Evolutionary conservation across 1,140 invertebrate species (phyloP).

Genomic region (Phenacoccus solenopsis): DNA sequence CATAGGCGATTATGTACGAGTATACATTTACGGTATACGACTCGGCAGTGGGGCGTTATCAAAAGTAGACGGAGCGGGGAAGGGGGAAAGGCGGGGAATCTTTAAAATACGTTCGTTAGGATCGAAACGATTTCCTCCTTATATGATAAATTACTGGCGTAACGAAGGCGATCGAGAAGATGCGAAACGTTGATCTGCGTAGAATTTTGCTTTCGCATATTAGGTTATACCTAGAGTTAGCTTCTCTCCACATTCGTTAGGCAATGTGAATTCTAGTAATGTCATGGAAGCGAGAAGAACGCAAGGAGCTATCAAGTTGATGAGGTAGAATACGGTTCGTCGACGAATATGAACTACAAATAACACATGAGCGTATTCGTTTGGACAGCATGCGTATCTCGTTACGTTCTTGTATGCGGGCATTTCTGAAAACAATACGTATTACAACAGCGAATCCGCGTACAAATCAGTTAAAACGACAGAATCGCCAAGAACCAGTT

Average conservation of each 20-base stretch:
- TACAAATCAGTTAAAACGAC: neutral
- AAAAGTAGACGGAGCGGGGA: too few species aligned
- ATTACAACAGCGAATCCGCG: conserved; percentile 1
- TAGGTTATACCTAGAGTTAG: conserved; percentile 44
- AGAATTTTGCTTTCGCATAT: too few species aligned
- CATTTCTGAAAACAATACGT: conserved; percentile 33
- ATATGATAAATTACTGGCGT: too few species aligned
- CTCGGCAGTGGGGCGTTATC: too few species aligned
- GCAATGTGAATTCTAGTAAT: conserved; percentile 51
- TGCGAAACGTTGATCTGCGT: too few species aligned
- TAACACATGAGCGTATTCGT: conserved; percentile 51
- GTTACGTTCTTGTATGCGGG: conserved; percentile 36
- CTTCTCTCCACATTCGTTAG: conserved; percentile 55
- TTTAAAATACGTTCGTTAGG: too few species aligned
- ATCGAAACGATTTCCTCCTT: too few species aligned
- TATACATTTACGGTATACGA: too few species aligned
- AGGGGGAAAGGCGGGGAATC: too few species aligned
- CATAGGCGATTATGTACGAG: too few species aligned
- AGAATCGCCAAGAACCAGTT: too few species aligned
- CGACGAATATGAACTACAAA: conserved; percentile 49
- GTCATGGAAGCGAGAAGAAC: conserved; percentile 55
- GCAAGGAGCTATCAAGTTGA: conserved; percentile 58
- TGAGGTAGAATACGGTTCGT: conserved; percentile 52
- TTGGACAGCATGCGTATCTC: conserved; percentile 40
- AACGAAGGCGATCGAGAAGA: too few species aligned